Evolutionary conservation across 2,797 vertebrate species (phyloP).

Genomic region (Pogonophryne albipinna): DNA sequence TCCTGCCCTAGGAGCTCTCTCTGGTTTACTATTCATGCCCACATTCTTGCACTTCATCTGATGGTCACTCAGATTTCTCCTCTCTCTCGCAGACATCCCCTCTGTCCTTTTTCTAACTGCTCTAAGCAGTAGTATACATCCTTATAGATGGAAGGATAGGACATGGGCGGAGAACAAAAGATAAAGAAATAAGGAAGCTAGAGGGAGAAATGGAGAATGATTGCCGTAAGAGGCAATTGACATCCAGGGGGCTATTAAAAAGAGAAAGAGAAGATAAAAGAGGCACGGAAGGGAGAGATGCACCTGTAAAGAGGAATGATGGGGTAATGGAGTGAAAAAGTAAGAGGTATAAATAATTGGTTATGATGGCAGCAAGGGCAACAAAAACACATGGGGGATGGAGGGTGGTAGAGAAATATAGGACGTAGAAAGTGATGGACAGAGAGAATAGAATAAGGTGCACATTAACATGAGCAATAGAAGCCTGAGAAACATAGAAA

Average conservation of each 20-base stretch:
- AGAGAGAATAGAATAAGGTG: constrained; percentile 10
- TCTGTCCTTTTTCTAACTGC: constrained; percentile 24
- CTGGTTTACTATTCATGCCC: constrained; percentile 65
- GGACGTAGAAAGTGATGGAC: constrained; percentile 7
- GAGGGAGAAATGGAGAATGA: constrained; percentile 51
- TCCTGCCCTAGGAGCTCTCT: constrained; percentile 44
- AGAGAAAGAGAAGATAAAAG: constrained; percentile 67
- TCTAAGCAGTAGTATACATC: constrained; percentile 62
- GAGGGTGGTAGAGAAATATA: constrained; percentile 11
- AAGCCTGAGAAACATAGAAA: constrained; percentile 12
- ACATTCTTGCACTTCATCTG: constrained; percentile 47
- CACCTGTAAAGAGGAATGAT: constrained; percentile 73
- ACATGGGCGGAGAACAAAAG: constrained; percentile 15
- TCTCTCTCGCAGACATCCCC: constrained; percentile 21
- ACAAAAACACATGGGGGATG: constrained; percentile 9
- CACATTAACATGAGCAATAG: constrained; percentile 7
- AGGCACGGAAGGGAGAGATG: constrained; percentile 48
- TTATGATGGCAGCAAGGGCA: constrained; percentile 53
- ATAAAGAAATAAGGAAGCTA: constrained; percentile 25
- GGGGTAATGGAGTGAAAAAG: constrained; percentile 66
- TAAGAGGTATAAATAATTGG: constrained; percentile 65
- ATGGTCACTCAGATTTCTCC: constrained; percentile 55
- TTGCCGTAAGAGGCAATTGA: constrained; percentile 61
- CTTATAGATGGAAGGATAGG: constrained; percentile 56
- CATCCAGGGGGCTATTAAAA: constrained; percentile 64